A percentile compares a stretch with the other conserved stretches of the same genome.
Evolutionary conservation across 2,113 vertebrate genomes (phyloP).

Genomic region (Sardina pilchardus): DNA sequence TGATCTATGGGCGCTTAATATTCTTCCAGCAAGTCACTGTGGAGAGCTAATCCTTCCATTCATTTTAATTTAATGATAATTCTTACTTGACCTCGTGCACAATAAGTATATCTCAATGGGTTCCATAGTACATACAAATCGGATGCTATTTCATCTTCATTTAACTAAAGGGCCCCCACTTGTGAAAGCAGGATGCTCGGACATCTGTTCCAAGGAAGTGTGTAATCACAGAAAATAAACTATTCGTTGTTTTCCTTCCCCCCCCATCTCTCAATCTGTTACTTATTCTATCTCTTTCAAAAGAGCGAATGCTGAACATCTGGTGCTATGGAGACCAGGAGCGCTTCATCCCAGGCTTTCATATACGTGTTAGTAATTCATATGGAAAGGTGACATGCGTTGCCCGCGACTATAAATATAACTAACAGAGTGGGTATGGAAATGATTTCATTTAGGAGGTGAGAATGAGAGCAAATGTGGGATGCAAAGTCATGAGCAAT

Average conservation of each 20-base stretch:
- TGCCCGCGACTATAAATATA: background rate
- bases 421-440: background rate
- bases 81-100: background rate
- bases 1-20: background rate
- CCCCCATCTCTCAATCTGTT: background rate
- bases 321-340: background rate
- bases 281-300: background rate
- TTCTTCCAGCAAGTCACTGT: background rate
- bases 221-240: conserved; percentile 13
- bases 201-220: conserved; percentile 32
- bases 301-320: background rate
- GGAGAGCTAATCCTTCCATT: background rate
- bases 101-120: background rate
- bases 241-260: background rate
- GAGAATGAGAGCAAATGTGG: background rate
- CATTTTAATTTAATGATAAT: background rate
- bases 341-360: background rate
- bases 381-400: background rate
- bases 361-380: background rate
- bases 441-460: background rate
- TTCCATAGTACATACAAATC: background rate
- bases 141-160: conserved; percentile 33
- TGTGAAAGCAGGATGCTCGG: conserved; percentile 34
- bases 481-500: background rate
- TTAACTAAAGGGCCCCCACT: conserved; percentile 9